Base-by-base conservation (phyloP, 2,113 vertebrate genomes). In the Laterallus jamaicensis region DNA sequence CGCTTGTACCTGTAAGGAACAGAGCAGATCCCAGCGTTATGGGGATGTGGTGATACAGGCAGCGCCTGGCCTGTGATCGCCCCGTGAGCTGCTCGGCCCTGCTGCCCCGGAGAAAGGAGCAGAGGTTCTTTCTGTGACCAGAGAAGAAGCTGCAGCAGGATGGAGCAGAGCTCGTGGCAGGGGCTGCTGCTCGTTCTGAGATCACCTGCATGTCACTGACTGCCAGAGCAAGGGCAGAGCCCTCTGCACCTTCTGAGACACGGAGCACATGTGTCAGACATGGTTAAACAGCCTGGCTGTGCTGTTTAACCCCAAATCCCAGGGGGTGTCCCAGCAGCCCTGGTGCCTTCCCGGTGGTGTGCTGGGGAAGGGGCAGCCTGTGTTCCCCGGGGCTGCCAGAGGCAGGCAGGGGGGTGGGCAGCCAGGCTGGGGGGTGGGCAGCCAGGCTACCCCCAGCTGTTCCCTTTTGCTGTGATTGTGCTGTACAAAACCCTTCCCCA, bases 41-140 rank as follows among this genome's bases (percentile, higher is more conserved):
- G 4, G 56, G 69, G 25, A 9, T 0, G 3, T 3, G 40, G 12
- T 0, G 67, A 7, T 4, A 31, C 31, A 39, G 67, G 49, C 70
- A 3, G 0, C 14, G 39, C 47, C n/a, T 0, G 1, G 2, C 9
- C 39, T 10, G 26, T 16, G 73, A 24, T 35, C 49, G 0, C 2
- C 39, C 59, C 1, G 0, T 15, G 4, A 22, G 19, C 60, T 35
- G 54, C 69, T 25, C 5, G 77, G 11, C 73, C 31, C 10, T 4
- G 54, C 52, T 95, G 83, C 47, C 55, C 1, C 1, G 39, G 11
- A 14, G 9, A n/a, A 49, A 32, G n/a, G 54, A 81, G n/a, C 6
- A 13, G 2, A 1, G 2, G 18, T 2, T 52, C 10, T 21, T 67
- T 32, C 44, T 22, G 2, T 22, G 24, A 8, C 15, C 4, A 5